These are phyloP conservation scores for Sinocyclocheilus anophthalmus DNA, from an alignment of 2,113 vertebrate genomes.

Conservation along the genomic window DNA sequence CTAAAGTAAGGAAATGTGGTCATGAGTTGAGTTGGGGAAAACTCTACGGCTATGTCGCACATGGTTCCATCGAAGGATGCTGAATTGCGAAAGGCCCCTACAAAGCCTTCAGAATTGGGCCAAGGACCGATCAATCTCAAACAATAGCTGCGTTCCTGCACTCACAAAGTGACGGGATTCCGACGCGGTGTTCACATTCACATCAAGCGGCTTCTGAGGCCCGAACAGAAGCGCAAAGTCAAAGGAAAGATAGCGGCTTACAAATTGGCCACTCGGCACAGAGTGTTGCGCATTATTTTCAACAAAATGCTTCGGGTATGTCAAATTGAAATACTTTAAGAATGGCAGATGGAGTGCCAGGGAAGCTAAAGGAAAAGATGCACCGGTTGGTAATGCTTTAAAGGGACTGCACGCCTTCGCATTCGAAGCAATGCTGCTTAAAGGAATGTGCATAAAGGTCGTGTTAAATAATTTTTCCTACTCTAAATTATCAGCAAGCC, in stretches of 20 bases:
- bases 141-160: slow-evolving; percentile 56
- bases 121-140: slow-evolving; percentile 66
- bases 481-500: neutral
- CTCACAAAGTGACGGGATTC: slow-evolving; percentile 44
- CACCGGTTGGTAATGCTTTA: neutral
- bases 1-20: slow-evolving; percentile 71
- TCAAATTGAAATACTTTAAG: slow-evolving; percentile 26
- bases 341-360: slow-evolving; percentile 1
- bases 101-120: slow-evolving; percentile 72
- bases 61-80: slow-evolving; percentile 24
- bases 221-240: slow-evolving; percentile 42
- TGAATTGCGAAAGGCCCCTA: slow-evolving; percentile 61
- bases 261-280: slow-evolving; percentile 3
- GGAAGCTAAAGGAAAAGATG: slow-evolving; percentile 1
- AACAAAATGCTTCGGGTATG: slow-evolving; percentile 24
- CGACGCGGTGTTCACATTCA: slow-evolving; percentile 12
- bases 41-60: slow-evolving; percentile 58
- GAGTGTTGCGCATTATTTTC: slow-evolving; percentile 4
- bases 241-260: slow-evolving; percentile 48
- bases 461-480: neutral
- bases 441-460: neutral
- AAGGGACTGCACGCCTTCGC: neutral
- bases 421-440: neutral
- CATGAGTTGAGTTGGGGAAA: slow-evolving; percentile 59
- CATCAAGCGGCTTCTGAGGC: slow-evolving; percentile 3